phyloP scores from a whole-genome alignment of 2,888 invertebrate genomes.

The Dusona sp. region DNA sequence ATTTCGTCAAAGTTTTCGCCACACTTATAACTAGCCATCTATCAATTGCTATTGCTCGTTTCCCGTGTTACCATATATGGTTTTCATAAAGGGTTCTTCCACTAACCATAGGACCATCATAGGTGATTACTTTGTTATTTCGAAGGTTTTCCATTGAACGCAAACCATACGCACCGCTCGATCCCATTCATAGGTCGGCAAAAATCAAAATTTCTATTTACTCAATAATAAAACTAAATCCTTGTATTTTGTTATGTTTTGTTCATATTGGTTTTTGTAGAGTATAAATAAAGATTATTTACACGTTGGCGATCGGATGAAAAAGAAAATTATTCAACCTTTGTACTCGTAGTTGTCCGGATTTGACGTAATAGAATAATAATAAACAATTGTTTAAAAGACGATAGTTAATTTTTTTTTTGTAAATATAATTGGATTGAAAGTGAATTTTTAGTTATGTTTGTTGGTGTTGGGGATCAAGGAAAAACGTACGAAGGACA shows the following conservation, averaged over 20 bases:
- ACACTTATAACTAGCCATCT: neutral
- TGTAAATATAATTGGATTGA: neutral
- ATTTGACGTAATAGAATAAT: neutral
- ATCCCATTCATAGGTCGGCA: neutral
- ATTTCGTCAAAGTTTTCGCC: neutral
- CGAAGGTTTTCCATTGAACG: too few species aligned
- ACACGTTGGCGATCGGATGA: neutral
- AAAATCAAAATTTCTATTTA: neutral
- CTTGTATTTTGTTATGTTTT: neutral
- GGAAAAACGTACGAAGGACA: constrained; percentile 6
- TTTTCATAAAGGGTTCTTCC: neutral
- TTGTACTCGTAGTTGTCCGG: neutral
- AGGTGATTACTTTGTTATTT: too few species aligned
- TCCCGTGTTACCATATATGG: too few species aligned
- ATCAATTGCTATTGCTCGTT: neutral
- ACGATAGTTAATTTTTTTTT: neutral
- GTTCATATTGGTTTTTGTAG: neutral
- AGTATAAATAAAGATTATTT: neutral
- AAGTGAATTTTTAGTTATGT: constrained; percentile 1
- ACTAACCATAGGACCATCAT: too few species aligned
- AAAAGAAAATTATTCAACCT: neutral
- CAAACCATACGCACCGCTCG: neutral
- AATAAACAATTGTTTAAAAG: neutral
- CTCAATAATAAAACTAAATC: neutral
- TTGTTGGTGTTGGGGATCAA: neutral